phyloP scores from a whole-genome alignment of 2,888 invertebrate genomes.

The Mylabris sibirica region DNA sequence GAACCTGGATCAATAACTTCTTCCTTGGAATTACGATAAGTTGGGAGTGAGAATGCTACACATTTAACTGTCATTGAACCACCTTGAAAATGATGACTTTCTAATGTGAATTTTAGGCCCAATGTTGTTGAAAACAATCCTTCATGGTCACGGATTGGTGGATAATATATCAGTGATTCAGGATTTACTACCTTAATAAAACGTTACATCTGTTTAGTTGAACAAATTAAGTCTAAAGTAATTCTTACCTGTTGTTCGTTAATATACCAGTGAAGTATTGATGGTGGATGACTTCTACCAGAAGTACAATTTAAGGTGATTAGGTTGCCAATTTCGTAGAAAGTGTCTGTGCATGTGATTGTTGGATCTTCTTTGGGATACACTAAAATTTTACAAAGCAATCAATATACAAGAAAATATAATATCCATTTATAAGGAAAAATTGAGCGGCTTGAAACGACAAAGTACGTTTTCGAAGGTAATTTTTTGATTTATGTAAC shows the following conservation, averaged over 20 bases:
- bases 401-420: no score
- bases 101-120: conserved; percentile 66
- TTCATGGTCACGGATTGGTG: conserved; percentile 65
- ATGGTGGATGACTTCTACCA: conserved; percentile 78
- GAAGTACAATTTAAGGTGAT: conserved; percentile 80
- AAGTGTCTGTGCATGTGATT: conserved; percentile 76
- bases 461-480: no score
- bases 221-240: conserved; percentile 8
- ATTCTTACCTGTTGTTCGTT: conserved; percentile 75
- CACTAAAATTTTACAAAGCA: conserved; percentile 52
- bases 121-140: conserved; percentile 68
- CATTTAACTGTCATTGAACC: conserved; percentile 71
- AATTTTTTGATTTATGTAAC: no score
- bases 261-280: conserved; percentile 79
- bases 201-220: background rate
- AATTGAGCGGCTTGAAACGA: no score
- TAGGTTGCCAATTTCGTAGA: conserved; percentile 77
- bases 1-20: conserved; percentile 52
- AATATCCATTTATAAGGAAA: no score
- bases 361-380: conserved; percentile 77
- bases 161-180: conserved; percentile 64
- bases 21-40: no score
- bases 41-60: conserved; percentile 67
- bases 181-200: conserved; percentile 62
- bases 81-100: conserved; percentile 66